Base-by-base conservation (phyloP, 1,140 invertebrate genomes). In the Ceratina australensis region DNA sequence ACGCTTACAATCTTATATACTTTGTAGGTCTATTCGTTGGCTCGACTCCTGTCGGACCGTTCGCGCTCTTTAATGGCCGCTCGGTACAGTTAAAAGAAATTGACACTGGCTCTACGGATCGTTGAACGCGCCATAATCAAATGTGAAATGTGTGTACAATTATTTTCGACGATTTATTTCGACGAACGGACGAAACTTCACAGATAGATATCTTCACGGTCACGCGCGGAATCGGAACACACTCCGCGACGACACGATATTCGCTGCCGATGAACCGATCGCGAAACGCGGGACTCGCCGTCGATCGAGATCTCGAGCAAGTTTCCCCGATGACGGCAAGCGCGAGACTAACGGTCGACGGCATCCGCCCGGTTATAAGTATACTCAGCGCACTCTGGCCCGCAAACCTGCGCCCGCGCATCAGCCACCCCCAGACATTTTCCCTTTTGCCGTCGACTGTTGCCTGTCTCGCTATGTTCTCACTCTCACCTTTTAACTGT, bases 321-420 rank as follows among this genome's bases (percentile, higher is more conserved):
- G 78, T 86, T 80, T 84, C 72, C 84, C 61, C 89, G 78, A 79
- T 84, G 87, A 88, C 89, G 86, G 86, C 87, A 88, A 88, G 84
- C 90, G 90, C 89, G 83, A 91, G 85, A 92, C 91, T 92, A 87
- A 90, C 88, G 86, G 83, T 88, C 86, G 89, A 87, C 82, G 87
- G 90, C 89, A 90, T 88, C 90, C 90, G 89, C 90, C 89, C 90
- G 89, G 89, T 91, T 91, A 92, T 91, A 33, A 33, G 28, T 33
- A 92, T 92, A 91, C 89, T 87, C 87, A 80, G 88, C 89, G 87
- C 90, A 90, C 89, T 91, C 88, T 91, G 90, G 91, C 90, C 90
- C 89, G 89, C 90, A 89, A 89, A 89, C 88, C 86, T 88, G 89
- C 90, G 91, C 91, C 88, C 87, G 90, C 90, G 90, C 90, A 90